These are phyloP conservation scores for Passerina amoena DNA, from an alignment of 2,113 vertebrate species.

Conservation along the genomic window DNA sequence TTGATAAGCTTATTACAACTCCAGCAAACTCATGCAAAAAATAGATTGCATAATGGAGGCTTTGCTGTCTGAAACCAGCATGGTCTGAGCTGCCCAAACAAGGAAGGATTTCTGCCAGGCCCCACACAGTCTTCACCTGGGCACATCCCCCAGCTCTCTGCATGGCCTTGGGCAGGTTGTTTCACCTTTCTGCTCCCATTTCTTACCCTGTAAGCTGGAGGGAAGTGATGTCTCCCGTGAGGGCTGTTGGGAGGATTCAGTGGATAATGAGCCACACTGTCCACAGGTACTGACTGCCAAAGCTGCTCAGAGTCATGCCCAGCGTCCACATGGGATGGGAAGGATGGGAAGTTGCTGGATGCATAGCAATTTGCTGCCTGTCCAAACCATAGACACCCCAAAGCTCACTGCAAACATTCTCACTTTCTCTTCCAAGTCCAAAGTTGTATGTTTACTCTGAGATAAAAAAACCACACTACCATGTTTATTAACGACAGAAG, in stretches of 20 bases:
- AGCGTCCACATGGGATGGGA: fast-evolving
- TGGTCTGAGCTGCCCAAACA: fast-evolving
- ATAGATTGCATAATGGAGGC: background rate
- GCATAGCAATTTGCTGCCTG: background rate
- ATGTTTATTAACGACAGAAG: background rate
- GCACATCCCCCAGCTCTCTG: background rate
- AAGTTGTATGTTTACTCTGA: background rate
- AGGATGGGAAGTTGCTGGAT: background rate
- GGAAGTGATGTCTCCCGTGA: background rate
- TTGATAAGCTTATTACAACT: constrained; percentile 39
- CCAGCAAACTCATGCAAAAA: background rate
- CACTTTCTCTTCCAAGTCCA: background rate
- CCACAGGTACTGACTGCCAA: background rate
- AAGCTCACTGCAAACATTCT: background rate
- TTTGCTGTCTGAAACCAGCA: background rate
- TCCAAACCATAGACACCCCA: background rate
- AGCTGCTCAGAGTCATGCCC: background rate
- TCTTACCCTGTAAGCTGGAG: background rate
- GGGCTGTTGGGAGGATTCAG: background rate
- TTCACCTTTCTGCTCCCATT: background rate
- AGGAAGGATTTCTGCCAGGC: background rate
- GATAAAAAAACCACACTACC: background rate
- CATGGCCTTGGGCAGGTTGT: background rate
- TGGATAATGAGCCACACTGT: background rate
- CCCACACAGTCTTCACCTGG: background rate